Conservation (phyloP, 1,140 invertebrate genomes). For the Cardiocondyla obscurior region DNA sequence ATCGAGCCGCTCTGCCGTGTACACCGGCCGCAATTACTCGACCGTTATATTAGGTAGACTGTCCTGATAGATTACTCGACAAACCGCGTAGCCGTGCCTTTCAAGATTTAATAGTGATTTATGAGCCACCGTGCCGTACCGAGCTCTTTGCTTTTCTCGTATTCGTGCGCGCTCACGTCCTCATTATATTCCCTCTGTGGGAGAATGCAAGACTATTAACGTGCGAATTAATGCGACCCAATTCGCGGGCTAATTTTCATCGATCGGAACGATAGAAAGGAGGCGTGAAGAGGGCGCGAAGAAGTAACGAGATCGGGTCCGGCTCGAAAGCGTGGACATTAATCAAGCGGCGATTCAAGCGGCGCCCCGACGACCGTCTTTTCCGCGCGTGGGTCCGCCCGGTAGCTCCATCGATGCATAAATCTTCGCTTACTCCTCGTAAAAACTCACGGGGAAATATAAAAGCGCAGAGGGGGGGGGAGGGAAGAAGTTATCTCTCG, state of each 20-base stretch:
- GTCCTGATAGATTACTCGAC: conserved; percentile 80
- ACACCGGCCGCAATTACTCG: conserved; percentile 68
- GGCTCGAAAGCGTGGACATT: conserved; percentile 7
- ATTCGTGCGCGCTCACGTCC: conserved; percentile 1
- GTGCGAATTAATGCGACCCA: conserved; percentile 36
- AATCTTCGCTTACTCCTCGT: conserved; percentile 37
- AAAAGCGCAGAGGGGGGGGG: conserved; percentile 6
- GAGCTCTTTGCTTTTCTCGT: background rate
- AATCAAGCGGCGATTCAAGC: conserved; percentile 21
- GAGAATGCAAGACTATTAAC: conserved; percentile 31
- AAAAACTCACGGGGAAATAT: background rate
- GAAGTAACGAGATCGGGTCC: conserved; percentile 3
- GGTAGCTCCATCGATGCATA: conserved; percentile 33
- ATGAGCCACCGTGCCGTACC: conserved; percentile 62
- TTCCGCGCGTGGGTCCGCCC: conserved; percentile 1
- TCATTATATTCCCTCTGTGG: conserved; percentile 31
- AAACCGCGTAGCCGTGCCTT: conserved; percentile 72
- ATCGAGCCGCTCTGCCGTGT: conserved; percentile 53
- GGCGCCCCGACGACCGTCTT: conserved; percentile 14
- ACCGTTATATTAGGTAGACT: conserved; percentile 73
- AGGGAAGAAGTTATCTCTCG: conserved; percentile 35
- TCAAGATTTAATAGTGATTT: conserved; percentile 82
- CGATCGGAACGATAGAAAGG: background rate
- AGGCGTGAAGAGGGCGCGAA: background rate
- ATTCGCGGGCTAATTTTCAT: conserved; percentile 32